Evolutionary conservation across 2,797 vertebrate species (phyloP).

Genomic region (Hippocampus kuda): DNA sequence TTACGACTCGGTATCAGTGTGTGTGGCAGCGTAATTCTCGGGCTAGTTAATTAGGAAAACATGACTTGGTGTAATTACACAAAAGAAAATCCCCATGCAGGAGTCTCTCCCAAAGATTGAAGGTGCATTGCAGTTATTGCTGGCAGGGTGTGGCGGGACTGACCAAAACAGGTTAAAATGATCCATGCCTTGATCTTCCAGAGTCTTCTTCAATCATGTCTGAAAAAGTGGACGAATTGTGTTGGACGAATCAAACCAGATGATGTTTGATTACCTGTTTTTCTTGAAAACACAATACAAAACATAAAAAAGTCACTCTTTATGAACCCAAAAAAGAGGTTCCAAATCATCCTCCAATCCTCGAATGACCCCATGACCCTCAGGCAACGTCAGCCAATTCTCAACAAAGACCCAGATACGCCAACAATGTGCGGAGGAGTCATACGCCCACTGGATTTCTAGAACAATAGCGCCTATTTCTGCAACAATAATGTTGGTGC

Average conservation of each 20-base stretch:
- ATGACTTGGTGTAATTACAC: background rate
- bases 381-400: slow-evolving; percentile 46
- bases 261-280: too few relatives aligned
- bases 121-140: background rate
- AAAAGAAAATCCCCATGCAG: background rate
- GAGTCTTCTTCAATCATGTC: too few relatives aligned
- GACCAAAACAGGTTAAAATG: background rate
- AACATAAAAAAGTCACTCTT: too few relatives aligned
- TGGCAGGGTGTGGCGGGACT: background rate
- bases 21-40: too few relatives aligned
- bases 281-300: too few relatives aligned
- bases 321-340: too few relatives aligned
- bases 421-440: background rate
- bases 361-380: slow-evolving; percentile 15
- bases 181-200: background rate
- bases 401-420: slow-evolving; percentile 27
- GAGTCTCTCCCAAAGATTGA: background rate
- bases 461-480: background rate
- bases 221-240: too few relatives aligned
- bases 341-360: background rate
- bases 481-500: background rate
- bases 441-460: background rate
- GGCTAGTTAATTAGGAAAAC: background rate
- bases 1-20: too few relatives aligned
- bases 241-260: too few relatives aligned